A percentile compares a stretch with the other conserved stretches of the same genome.
These are phyloP conservation scores for Drosophila sucinea DNA, from an alignment of 1,140 invertebrate species.

Conservation along the genomic window DNA sequence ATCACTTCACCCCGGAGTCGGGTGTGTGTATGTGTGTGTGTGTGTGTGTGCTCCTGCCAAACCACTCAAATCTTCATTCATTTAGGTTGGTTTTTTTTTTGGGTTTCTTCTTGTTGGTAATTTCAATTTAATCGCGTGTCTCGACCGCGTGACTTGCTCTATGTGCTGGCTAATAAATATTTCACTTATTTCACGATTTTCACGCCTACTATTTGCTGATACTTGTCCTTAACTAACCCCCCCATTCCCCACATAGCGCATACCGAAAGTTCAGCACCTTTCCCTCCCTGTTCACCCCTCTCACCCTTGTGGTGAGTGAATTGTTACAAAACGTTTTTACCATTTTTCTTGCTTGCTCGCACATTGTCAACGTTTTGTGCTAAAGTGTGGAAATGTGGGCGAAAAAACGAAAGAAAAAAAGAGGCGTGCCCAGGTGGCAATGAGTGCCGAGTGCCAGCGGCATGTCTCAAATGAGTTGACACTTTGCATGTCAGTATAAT, in stretches of 20 bases:
- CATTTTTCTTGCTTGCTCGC: slow-evolving; percentile 63
- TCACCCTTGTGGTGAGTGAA: slow-evolving; percentile 54
- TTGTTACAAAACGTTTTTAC: slow-evolving; percentile 76
- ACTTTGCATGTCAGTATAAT: slow-evolving; percentile 81
- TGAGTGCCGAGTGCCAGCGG: slow-evolving; percentile 38
- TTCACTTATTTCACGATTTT: slow-evolving; percentile 78
- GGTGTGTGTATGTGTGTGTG: background rate
- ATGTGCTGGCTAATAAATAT: slow-evolving; percentile 76
- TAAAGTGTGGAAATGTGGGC: slow-evolving; percentile 60
- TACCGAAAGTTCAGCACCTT: background rate
- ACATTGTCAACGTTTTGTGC: slow-evolving; percentile 68
- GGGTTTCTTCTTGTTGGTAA: slow-evolving; percentile 18
- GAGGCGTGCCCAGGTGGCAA: slow-evolving; percentile 47
- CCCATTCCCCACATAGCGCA: background rate
- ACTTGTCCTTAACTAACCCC: slow-evolving; percentile 19
- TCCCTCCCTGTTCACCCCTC: background rate
- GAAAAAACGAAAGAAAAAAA: background rate
- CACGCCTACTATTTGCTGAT: slow-evolving; percentile 65
- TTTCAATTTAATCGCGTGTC: slow-evolving; percentile 75
- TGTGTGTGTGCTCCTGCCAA: background rate
- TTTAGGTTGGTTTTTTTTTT: background rate
- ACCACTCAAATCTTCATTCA: slow-evolving; percentile 15
- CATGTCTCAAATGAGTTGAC: slow-evolving; percentile 72
- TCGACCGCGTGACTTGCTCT: slow-evolving; percentile 63
- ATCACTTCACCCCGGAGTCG: background rate